Evolutionary conservation across 2,888 invertebrate genomes (phyloP).

Genomic region (Agriotes lineatus): DNA sequence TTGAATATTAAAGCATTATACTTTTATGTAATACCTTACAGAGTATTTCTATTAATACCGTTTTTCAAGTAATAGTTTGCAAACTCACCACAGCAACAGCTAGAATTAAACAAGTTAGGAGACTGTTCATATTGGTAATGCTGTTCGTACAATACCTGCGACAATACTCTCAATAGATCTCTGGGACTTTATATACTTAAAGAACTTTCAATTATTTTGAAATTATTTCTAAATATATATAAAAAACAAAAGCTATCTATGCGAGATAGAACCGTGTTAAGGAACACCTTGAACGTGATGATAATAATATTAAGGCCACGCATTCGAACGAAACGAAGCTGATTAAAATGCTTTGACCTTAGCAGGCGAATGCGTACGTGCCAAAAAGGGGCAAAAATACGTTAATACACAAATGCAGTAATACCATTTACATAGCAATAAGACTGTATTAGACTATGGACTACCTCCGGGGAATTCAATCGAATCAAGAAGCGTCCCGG

Average conservation of each 20-base stretch:
- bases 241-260: not conserved
- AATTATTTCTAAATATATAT: not conserved
- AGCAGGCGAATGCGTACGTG: slow-evolving; percentile 16
- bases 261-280: slow-evolving; percentile 11
- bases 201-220: not conserved
- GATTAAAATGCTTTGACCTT: slow-evolving; percentile 13
- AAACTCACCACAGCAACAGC: too few species aligned
- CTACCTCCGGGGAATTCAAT: slow-evolving; percentile 53
- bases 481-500: slow-evolving; percentile 56
- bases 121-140: too few species aligned
- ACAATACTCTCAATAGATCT: too few species aligned
- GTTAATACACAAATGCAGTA: slow-evolving; percentile 36
- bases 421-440: slow-evolving; percentile 44
- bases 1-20: too few species aligned
- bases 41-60: too few species aligned
- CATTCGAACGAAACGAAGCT: not conserved
- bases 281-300: not conserved
- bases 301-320: not conserved
- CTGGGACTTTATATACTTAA: not conserved
- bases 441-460: slow-evolving; percentile 42
- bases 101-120: too few species aligned
- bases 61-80: too few species aligned
- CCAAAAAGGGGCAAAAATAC: slow-evolving; percentile 27
- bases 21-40: too few species aligned
- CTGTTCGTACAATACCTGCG: too few species aligned